Evolutionary conservation across 2,888 invertebrate species (phyloP), one percentile per base, ranked within the genome.

Genomic region (Limnephilus rhombicus): DNA sequence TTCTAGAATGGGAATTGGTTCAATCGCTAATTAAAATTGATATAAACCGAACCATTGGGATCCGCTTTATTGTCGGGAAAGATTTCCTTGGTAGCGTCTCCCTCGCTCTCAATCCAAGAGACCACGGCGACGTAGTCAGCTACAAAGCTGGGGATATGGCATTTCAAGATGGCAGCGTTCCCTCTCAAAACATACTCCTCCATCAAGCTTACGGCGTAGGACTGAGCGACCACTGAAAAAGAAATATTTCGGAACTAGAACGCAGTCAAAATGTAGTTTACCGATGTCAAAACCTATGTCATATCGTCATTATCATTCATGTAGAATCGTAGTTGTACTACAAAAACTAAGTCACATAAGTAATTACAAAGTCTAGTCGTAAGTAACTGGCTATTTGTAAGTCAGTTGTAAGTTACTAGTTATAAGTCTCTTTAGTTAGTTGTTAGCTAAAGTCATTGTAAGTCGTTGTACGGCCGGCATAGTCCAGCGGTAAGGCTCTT

Each of bases 141-240:
- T 94, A 98, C 98, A 96, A 98, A 98, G 96, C 98, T 98, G 94
- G 98, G 98, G 95, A 99, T 98, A 96, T 98, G 98, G 96, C 98
- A 99, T 97, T 98, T 98, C 95, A 98, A 96, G 95, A 98, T 98
- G 94, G 98, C 98, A 94, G 98, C 98, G 96, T 99, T 99, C 94
- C 98, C 98, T 95, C 98, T 97, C 94, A 98, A 97, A 94, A 98
- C 98, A 96, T 98, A 98, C 96, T 98, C 98, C 95, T 98, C 98
- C 98, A 98, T 98, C 94, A 98, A 97, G 97, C 98, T 98, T 94
- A 98, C 98, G 95, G 97, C 98, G 96, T 98, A 99, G 94, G 97
- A 97, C 97, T 98, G 98, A 95, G 98, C 98, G 95, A 99, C 98
- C 96, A 98, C 98, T 99, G 97, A 95, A 97, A 97, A 91, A 86